Conservation (phyloP, 1,140 invertebrate genomes). For the Pachyrhynchus sulphureomaculatus region DNA sequence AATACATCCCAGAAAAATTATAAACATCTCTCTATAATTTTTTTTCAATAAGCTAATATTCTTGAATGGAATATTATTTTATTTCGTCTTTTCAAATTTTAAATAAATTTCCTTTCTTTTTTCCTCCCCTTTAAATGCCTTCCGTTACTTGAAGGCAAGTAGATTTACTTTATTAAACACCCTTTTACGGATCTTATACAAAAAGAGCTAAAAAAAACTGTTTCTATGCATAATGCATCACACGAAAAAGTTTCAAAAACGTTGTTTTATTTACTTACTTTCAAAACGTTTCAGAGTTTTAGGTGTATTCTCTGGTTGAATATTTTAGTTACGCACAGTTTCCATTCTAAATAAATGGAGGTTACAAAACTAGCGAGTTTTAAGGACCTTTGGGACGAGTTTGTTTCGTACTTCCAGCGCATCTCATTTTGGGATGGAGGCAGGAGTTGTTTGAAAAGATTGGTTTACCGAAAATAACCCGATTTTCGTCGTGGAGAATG, state of each 20-base stretch:
- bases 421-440: not conserved
- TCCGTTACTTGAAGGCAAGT: no score
- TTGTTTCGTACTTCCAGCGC: constrained; percentile 6
- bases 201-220: constrained; percentile 1
- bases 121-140: no score
- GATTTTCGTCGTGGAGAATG: no score
- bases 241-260: constrained; percentile 13
- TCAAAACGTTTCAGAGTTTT: constrained; percentile 17
- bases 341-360: constrained; percentile 25
- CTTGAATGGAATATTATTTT: no score
- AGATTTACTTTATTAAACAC: no score
- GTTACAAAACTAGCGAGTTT: constrained; percentile 12
- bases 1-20: no score
- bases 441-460: not conserved
- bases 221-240: constrained; percentile 18
- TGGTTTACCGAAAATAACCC: not conserved
- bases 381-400: constrained; percentile 20
- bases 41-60: no score
- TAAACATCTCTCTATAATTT: no score
- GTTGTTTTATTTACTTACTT: constrained; percentile 23
- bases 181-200: no score
- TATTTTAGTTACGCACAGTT: constrained; percentile 30
- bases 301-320: constrained; percentile 17
- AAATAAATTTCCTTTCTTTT: no score
- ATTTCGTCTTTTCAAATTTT: no score